Evolutionary conservation across 2,113 vertebrate genomes (phyloP), one percentile per base, ranked within the genome.

Genomic region (Damaliscus lunatus): DNA sequence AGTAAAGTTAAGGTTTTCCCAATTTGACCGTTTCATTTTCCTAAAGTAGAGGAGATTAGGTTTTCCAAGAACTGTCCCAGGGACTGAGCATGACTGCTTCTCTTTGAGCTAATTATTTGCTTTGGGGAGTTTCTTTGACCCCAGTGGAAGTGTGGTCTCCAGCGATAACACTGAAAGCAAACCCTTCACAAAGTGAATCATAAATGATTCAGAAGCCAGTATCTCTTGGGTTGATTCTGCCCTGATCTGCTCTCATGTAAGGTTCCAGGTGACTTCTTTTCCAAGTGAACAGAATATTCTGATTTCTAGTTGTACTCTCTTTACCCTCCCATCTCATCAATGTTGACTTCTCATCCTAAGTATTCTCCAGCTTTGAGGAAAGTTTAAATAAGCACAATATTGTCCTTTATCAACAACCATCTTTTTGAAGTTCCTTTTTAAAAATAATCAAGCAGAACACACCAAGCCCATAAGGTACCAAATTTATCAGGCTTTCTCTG

Each of bases 21-120:
- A 64, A 23, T 96, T 94, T 96, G 53, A 90, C 93, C 55, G 36
- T 77, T 88, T 59, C 88, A 17, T 96, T 98, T 98, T 98, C 83
- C 88, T 92, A 53, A 48, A 95, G 83, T 85, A 92, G 60, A 92
- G 36, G 55, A 62, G 87, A 21, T 91, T 31, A 59, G 62, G 7
- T 91, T 98, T 91, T 89, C 89, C 9, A 52, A 85, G 57, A 93
- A 78, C 50, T 29, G 19, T 62, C 80, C 74, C 27, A 21, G 78
- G 10, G 15, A 36, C 3, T 83, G 78, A 36, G 13, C 46, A 1
- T 16, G 25, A 48, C 15, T 43, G 27, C 9, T 43, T 23, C 15
- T 89, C 33, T 89, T 29, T 52, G 67, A 94, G 46, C 46, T 64
- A 59, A 36, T 91, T 36, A 74, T n/a, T 78, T 53, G 57, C 78